These are phyloP conservation scores for Struthidea cinerea DNA, from an alignment of 2,113 vertebrate species.

Conservation along the genomic window DNA sequence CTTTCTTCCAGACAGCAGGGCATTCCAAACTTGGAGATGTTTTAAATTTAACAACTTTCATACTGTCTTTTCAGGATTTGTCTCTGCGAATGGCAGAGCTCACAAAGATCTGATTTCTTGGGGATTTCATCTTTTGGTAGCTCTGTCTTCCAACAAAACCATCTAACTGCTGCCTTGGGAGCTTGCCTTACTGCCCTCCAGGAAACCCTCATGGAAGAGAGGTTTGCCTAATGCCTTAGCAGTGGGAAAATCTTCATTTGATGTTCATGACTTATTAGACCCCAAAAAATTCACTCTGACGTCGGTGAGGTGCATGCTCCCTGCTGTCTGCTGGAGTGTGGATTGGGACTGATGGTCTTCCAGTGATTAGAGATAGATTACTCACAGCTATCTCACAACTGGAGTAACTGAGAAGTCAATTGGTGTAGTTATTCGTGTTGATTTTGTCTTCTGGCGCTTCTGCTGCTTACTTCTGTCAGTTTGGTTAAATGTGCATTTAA, in stretches of 20 bases:
- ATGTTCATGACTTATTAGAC: neutral
- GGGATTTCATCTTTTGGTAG: neutral
- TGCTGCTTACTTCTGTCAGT: neutral
- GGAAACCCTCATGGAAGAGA: neutral
- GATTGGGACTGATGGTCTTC: neutral
- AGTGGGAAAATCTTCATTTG: neutral
- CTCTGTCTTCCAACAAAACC: neutral
- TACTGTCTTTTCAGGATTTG: neutral
- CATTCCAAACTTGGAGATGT: neutral
- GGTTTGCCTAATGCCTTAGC: neutral
- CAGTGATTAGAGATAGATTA: neutral
- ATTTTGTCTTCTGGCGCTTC: neutral
- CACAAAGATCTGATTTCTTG: neutral
- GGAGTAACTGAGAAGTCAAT: neutral
- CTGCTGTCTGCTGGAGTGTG: neutral
- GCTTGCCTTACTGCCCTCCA: neutral
- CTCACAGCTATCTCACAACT: neutral
- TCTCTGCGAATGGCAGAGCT: neutral
- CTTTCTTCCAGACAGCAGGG: neutral
- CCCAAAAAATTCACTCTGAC: neutral
- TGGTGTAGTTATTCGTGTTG: neutral
- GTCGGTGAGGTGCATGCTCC: neutral
- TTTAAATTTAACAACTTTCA: neutral
- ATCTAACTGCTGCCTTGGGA: neutral
- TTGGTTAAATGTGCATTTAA: neutral